phyloP scores from a whole-genome alignment of 1,140 invertebrate genomes.

The Sinonovacula constricta region DNA sequence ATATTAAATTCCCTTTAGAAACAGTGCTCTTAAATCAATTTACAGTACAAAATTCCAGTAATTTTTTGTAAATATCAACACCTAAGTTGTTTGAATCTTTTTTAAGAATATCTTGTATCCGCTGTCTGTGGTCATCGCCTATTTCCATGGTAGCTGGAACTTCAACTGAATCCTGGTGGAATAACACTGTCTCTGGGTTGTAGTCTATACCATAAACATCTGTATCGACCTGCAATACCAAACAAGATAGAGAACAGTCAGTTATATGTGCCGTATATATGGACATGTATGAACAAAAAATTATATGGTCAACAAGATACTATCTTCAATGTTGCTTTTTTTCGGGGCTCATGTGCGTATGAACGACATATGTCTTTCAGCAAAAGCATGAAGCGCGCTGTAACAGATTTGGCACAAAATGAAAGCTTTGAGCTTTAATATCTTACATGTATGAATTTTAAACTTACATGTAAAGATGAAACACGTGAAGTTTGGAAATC shows the following conservation, averaged over 20 bases:
- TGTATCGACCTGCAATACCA: conserved; percentile 1
- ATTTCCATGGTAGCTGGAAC: conserved; percentile 1
- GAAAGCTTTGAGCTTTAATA: no score
- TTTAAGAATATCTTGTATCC: conserved; percentile 19
- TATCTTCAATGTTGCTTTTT: not conserved
- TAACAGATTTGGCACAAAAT: not conserved
- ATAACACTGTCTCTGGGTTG: not conserved
- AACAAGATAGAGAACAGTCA: no score
- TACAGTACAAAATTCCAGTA: conserved; percentile 13
- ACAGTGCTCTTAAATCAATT: no score
- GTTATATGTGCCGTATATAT: no score
- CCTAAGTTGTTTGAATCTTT: conserved; percentile 20
- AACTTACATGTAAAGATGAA: no score
- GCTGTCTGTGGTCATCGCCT: not conserved
- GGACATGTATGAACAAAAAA: not conserved
- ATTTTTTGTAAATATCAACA: conserved; percentile 23
- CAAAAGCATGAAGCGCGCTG: not conserved
- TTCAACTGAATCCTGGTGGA: conserved; percentile 9
- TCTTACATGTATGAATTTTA: no score
- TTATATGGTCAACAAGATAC: not conserved
- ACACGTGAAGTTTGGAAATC: no score
- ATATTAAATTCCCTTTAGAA: no score
- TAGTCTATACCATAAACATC: conserved; percentile 19
- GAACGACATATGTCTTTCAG: not conserved
- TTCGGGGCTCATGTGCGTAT: not conserved